Evolutionary conservation across 2,888 invertebrate species (phyloP), one percentile per base, ranked within the genome.

Genomic region (Metopia argyrocephala): DNA sequence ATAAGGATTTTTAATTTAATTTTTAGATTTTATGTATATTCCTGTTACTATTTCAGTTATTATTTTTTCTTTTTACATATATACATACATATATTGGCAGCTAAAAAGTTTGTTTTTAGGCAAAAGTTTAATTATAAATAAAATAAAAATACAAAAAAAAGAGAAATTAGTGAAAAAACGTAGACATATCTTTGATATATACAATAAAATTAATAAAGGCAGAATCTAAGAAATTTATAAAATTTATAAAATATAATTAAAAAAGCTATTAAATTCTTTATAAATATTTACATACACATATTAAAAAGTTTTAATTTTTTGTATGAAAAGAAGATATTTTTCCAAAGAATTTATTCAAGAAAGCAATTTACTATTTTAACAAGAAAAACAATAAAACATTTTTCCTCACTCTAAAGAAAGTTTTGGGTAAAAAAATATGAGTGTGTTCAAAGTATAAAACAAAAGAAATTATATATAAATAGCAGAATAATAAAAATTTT

Each of bases 111-210:
- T 7, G 64, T 59, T 48, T 52, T 45, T 65, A 48, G 46, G 38
- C n/a, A 57, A 52, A 23, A 45, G 12, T n/a, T 65, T 9, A 54
- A 71, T 54, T 59, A 20, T 46, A 50, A 56, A 50, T 23, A 25
- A 48, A 56, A 48, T 48, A 57, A 20, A 62, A 38, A 48, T 25
- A 68, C 59, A 61, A 64, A 66, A 66, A 48, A 71, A 82, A 61
- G 25, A 76, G n/a, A 57, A 79, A 56, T 78, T 78, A 78, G 76
- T 78, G 71, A 76, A 81, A 83, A 83, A 79, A 87, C 88, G 88
- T 88, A 89, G 88, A 88, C 88, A 88, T 88, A 88, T 88, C 88
- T 88, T 87, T 87, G 86, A 83, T 84, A 84, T 85, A 85, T 82
- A 82, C 79, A 82, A 82, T 79, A 79, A 74, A 48, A 50, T 71